A percentile compares a stretch with the other conserved stretches of the same genome.
Conservation (phyloP, 2,113 vertebrate species). For the Colinus virginianus region DNA sequence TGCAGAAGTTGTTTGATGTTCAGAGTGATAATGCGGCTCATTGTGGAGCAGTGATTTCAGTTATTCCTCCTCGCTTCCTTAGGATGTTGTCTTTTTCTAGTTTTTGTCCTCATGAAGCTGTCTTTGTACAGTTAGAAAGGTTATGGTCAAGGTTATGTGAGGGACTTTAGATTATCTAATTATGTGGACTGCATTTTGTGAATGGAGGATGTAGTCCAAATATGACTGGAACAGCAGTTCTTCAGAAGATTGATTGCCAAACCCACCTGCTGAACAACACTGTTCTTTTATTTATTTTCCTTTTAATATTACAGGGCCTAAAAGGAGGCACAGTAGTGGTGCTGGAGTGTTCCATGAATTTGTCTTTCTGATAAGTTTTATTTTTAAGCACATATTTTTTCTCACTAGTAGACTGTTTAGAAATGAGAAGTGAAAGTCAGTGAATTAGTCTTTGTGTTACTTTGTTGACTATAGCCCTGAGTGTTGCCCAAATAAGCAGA, state of each 20-base stretch:
- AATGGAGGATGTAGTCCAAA: not conserved
- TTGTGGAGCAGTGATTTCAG: not conserved
- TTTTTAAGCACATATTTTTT: not conserved
- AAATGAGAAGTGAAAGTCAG: constrained; percentile 12
- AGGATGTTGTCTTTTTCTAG: not conserved
- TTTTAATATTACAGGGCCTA: not conserved
- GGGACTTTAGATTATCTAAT: not conserved
- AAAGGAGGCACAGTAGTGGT: not conserved
- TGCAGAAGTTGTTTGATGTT: not conserved
- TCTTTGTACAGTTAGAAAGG: not conserved
- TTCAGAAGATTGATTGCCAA: not conserved
- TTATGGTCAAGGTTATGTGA: not conserved
- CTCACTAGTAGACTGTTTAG: not conserved
- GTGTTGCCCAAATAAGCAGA: not conserved
- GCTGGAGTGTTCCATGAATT: constrained; percentile 20
- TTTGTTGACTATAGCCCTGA: not conserved
- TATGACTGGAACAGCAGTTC: not conserved
- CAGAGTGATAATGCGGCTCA: not conserved
- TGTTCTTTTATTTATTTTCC: not conserved
- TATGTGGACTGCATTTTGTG: not conserved
- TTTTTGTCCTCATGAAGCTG: not conserved
- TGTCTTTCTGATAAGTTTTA: constrained; percentile 44
- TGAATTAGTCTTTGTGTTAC: not conserved
- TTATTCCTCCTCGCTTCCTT: not conserved
- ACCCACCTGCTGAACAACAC: not conserved